Percentiles rank a stretch among this genome's conserved stretches.
Evolutionary conservation across 2,888 invertebrate species (phyloP).

Genomic region (Chrysodeixis includens): DNA sequence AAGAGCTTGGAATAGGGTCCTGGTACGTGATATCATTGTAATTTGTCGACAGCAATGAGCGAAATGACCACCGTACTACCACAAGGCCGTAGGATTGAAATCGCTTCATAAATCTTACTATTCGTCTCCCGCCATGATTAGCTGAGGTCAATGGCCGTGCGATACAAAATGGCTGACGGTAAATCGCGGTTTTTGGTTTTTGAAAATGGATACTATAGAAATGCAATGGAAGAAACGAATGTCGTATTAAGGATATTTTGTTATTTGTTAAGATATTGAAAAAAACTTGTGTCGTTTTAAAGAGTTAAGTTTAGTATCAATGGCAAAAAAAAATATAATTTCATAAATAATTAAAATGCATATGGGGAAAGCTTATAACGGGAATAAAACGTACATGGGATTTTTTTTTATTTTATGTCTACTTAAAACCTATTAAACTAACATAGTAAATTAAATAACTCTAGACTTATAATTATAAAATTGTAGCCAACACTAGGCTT

Average conservation of each 20-base stretch:
- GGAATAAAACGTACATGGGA: too few species aligned
- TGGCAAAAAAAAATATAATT: too few species aligned
- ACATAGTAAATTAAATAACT: neutral
- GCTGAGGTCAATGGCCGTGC: constrained; percentile 51
- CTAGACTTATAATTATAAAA: neutral
- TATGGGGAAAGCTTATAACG: too few species aligned
- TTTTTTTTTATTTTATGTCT: neutral
- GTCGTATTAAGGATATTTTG: constrained; percentile 21
- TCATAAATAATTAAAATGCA: too few species aligned
- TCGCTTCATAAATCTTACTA: constrained; percentile 53
- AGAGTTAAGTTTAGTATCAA: too few species aligned
- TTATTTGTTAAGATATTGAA: too few species aligned
- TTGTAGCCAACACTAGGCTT: neutral
- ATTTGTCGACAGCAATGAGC: constrained; percentile 48
- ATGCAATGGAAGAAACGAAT: too few species aligned
- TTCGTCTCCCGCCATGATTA: constrained; percentile 55
- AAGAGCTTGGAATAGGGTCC: constrained; percentile 36
- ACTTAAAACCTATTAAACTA: neutral
- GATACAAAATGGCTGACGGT: constrained; percentile 59
- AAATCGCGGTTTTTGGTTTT: constrained; percentile 49
- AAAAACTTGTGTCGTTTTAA: too few species aligned
- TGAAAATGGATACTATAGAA: constrained; percentile 53
- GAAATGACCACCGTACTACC: constrained; percentile 32
- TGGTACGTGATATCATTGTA: constrained; percentile 39
- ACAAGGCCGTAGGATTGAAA: constrained; percentile 56